These are phyloP conservation scores for Paralvinella palmiformis DNA, from an alignment of 1,140 invertebrate genomes.

Conservation along the genomic window DNA sequence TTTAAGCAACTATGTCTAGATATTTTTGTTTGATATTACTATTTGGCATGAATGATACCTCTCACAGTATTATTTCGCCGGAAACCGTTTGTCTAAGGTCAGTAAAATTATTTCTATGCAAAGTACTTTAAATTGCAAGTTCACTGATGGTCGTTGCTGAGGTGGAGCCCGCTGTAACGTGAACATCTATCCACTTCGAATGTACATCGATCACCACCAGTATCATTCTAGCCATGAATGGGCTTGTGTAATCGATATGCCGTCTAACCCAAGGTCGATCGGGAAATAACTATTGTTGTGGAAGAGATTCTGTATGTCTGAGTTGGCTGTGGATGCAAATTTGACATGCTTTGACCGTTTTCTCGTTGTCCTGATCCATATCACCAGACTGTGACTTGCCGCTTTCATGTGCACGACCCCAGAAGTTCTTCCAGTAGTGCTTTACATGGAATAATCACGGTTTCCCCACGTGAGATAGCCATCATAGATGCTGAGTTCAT, in stretches of 20 bases:
- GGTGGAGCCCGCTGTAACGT: neutral
- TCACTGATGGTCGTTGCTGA: no score
- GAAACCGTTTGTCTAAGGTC: no score
- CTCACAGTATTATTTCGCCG: no score
- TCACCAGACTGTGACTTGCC: neutral
- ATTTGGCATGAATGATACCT: no score
- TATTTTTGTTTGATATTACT: no score
- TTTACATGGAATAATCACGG: conserved; percentile 7
- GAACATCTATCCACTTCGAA: conserved; percentile 11
- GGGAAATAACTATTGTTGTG: conserved; percentile 36
- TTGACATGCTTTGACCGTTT: neutral
- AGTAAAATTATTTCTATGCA: no score
- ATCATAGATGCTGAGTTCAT: neutral
- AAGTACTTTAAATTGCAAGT: no score
- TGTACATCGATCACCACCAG: conserved; percentile 12
- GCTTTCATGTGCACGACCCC: neutral
- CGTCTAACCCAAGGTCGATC: no score
- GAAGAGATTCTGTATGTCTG: conserved; percentile 23
- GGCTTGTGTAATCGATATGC: no score
- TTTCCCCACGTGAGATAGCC: conserved; percentile 9
- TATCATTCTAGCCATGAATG: no score
- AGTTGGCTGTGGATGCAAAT: conserved; percentile 28
- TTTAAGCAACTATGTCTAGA: no score
- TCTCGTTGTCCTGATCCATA: conserved; percentile 9
- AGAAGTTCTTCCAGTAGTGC: conserved; percentile 1